These are phyloP conservation scores for Corythornis cristatus DNA, from an alignment of 2,113 vertebrate genomes.

Conservation along the genomic window DNA sequence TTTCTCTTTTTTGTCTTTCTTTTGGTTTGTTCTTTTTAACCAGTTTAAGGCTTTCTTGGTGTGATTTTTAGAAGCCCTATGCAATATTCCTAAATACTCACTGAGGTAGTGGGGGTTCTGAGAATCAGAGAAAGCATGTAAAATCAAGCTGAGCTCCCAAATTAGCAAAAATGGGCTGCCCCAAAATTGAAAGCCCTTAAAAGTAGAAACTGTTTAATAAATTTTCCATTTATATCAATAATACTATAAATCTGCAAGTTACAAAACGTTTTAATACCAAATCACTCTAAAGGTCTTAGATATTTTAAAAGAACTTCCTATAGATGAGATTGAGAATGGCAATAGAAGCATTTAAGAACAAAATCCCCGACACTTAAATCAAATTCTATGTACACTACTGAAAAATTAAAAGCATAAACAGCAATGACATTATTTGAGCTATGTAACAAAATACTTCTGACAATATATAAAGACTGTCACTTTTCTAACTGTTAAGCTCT, in stretches of 20 bases:
- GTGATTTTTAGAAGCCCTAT: not conserved
- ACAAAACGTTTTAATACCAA: not conserved
- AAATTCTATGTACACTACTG: not conserved
- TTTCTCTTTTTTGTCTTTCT: not conserved
- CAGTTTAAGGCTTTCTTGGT: not conserved
- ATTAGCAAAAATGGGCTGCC: not conserved
- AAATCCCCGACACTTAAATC: not conserved
- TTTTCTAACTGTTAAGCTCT: conserved; percentile 33
- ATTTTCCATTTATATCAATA: not conserved
- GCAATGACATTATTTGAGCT: not conserved
- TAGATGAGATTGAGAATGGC: not conserved
- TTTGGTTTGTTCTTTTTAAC: not conserved
- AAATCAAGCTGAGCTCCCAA: not conserved
- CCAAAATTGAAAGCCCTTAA: not conserved
- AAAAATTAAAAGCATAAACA: conserved; percentile 42
- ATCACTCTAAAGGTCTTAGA: not conserved
- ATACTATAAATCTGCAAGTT: not conserved
- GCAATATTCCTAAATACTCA: not conserved
- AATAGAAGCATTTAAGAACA: conserved; percentile 3
- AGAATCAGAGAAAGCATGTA: not conserved
- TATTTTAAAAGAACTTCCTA: not conserved
- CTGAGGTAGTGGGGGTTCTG: not conserved
- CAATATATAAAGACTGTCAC: not conserved
- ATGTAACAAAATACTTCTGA: not conserved
- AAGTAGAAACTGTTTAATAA: not conserved